A percentile compares a stretch with the other conserved stretches of the same genome.
Evolutionary conservation across 2,797 vertebrate genomes (phyloP).

Genomic region (Sebastes minor): DNA sequence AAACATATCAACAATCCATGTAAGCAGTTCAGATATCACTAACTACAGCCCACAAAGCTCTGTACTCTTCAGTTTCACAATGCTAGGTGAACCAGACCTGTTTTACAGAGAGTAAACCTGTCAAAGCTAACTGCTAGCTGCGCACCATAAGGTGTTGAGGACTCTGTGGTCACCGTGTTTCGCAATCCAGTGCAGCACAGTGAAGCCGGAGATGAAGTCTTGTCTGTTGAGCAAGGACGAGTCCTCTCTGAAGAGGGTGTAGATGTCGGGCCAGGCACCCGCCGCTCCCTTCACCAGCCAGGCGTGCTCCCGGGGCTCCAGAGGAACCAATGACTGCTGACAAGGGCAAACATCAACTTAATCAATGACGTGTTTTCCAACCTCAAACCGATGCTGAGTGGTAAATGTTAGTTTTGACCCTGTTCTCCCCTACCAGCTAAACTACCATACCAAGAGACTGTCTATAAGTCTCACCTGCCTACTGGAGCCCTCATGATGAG

Average conservation of each 20-base stretch:
- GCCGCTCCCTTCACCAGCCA: constrained; percentile 91
- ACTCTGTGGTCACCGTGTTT: constrained; percentile 90
- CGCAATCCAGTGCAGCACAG: constrained; percentile 93
- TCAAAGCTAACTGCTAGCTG: too few relatives aligned
- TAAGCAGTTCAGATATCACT: not conserved
- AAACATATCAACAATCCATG: not conserved
- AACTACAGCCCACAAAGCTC: not conserved
- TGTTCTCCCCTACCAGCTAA: too few relatives aligned
- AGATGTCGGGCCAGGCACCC: constrained; percentile 85
- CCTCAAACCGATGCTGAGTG: not conserved
- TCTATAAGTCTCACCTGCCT: constrained; percentile 51
- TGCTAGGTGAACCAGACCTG: not conserved
- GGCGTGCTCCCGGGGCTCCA: constrained; percentile 86
- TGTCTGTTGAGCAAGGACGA: constrained; percentile 83
- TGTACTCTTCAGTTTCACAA: not conserved
- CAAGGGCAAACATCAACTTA: not conserved
- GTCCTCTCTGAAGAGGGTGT: constrained; percentile 87
- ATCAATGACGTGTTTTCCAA: too few relatives aligned
- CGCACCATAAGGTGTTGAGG: constrained; percentile 86
- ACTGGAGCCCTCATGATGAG: constrained; percentile 31
- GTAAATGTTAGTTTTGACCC: not conserved
- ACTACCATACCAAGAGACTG: not conserved
- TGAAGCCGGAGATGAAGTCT: constrained; percentile 94
- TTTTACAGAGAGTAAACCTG: not conserved
- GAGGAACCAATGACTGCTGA: constrained; percentile 76